Percentiles rank a stretch among this genome's conserved stretches.
Conservation (phyloP, 2,888 invertebrate species). For the Caenorhabditis doughertyi region DNA sequence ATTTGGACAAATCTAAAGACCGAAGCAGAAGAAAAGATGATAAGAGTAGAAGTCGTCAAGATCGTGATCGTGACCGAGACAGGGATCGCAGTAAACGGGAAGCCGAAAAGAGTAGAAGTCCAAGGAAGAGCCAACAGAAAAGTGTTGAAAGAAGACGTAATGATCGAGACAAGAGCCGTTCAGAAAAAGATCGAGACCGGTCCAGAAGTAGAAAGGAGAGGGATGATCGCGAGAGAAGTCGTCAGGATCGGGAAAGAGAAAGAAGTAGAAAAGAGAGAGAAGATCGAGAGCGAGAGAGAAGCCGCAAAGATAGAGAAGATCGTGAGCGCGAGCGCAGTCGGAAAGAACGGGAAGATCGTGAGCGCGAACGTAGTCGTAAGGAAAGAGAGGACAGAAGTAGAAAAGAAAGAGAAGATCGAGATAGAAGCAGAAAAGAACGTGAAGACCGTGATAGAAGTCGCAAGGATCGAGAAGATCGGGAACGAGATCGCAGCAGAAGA, state of each 20-base stretch:
- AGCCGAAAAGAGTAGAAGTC: constrained; percentile 18
- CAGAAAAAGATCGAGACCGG: constrained; percentile 18
- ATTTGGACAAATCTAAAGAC: constrained; percentile 21
- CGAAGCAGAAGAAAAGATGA: constrained; percentile 7
- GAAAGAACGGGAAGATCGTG: constrained; percentile 29
- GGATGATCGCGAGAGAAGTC: constrained; percentile 23
- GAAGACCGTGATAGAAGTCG: constrained; percentile 29
- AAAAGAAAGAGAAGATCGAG: constrained; percentile 2
- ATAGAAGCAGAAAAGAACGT: constrained; percentile 10
- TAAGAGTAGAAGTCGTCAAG: constrained; percentile 40
- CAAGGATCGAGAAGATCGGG: constrained; percentile 25
- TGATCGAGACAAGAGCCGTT: background rate
- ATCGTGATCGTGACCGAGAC: constrained; percentile 42
- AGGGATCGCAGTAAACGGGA: constrained; percentile 25
- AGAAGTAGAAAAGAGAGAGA: background rate
- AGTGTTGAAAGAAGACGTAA: constrained; percentile 23
- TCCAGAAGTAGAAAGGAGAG: constrained; percentile 16
- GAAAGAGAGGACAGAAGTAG: constrained; percentile 12
- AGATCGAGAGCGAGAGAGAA: constrained; percentile 31
- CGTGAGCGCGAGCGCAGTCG: constrained; percentile 17
- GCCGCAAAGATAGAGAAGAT: constrained; percentile 10
- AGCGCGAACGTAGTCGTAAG: constrained; percentile 15
- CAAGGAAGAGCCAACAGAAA: constrained; percentile 25
- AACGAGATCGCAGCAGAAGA: constrained; percentile 22
- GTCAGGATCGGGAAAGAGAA: background rate